Evolutionary conservation across 2,113 vertebrate genomes (phyloP).

Genomic region (Dermatemys mawii): DNA sequence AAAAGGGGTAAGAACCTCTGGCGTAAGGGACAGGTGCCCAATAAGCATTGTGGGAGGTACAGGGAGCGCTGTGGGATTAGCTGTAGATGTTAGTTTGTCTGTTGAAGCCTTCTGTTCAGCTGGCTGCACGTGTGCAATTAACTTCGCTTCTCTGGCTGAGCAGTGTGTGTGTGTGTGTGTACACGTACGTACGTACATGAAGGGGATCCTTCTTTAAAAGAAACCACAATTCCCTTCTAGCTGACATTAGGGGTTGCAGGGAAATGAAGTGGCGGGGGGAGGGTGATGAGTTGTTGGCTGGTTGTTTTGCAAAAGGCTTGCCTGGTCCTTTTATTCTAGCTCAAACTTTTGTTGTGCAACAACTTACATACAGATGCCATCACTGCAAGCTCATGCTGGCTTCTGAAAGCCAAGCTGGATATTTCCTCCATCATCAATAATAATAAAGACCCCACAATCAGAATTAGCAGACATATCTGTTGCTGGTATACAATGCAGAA

Average conservation of each 20-base stretch:
- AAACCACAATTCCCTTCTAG: not conserved
- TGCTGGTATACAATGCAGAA: not conserved
- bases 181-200: too few relatives aligned
- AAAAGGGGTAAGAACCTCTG: too few relatives aligned
- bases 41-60: not conserved
- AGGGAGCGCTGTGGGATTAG: not conserved
- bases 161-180: not conserved
- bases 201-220: not conserved
- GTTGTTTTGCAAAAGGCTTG: not conserved
- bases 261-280: not conserved
- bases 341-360: not conserved
- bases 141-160: not conserved
- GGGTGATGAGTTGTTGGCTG: not conserved
- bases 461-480: constrained; percentile 52
- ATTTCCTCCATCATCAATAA: constrained; percentile 23
- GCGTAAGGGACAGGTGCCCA: not conserved
- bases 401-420: constrained; percentile 13
- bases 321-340: not conserved
- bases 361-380: not conserved
- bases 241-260: not conserved
- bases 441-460: not conserved
- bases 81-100: not conserved
- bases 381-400: constrained; percentile 15
- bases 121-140: not conserved
- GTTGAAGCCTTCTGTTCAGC: not conserved